Base-by-base conservation (phyloP, 2,113 vertebrate species). In the Oreotrochilus melanogaster region DNA sequence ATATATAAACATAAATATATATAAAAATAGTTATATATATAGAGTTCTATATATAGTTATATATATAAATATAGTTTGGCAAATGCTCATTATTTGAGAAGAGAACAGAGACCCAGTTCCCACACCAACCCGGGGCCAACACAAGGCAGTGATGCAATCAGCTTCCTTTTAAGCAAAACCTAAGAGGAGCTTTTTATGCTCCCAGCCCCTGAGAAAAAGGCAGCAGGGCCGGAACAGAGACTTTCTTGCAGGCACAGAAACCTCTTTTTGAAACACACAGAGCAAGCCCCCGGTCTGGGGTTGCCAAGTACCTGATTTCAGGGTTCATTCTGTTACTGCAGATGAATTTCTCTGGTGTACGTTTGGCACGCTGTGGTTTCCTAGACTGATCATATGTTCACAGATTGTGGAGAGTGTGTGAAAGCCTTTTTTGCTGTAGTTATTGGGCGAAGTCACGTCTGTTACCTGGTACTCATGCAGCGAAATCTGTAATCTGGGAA, bases 311-410 rank as follows among this genome's bases (percentile, higher is more conserved):
- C 86, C 86, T 97, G 37, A 51, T 93, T 88, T 94, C 78, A 95
- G 95, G 91, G 87, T 92, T 91, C 86, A 85, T 96, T 96, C 96
- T 96, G 74, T 92, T 88, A 93, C 88, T 93, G 94, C 89, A 84
- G 70, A 67, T 87, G 92, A 76, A 97, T 90, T 87, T 92, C 87
- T 95, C 78, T 93, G 57, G 84, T 90, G 88, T 96, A 96, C 94
- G 93, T 95, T 98, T 97, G 96, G 96, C 85, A 95, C 27, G 93
- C 92, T 28, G 74, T 92, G 83, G 95, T 97, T 93, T 96, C 93
- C 85, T 97, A 97, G 94, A 97, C 96, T 89, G 91, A 97, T 98
- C 96, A 95, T 97, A 97, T 97, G 97, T 97, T 97, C 97, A 96
- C 97, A 97, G 96, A 97, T 96, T 88, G 90, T 7, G 8, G 89